Evolutionary conservation across 2,797 vertebrate genomes (phyloP).

Genomic region (Helostoma temminkii): DNA sequence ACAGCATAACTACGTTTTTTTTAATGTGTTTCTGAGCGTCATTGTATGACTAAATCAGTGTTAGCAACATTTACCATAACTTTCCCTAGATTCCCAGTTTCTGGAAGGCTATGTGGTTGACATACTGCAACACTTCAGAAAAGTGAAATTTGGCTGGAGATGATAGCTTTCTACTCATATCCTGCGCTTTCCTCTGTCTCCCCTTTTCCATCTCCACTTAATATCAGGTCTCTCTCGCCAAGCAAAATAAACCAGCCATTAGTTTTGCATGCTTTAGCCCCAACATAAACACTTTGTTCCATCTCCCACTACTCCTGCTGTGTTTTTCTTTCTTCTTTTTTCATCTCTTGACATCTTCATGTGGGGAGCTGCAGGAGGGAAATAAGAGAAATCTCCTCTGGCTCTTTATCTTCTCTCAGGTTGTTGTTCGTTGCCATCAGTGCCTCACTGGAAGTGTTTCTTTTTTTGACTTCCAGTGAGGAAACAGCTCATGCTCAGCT

Average conservation of each 20-base stretch:
- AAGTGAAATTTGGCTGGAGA: slow-evolving; percentile 63
- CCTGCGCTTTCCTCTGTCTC: slow-evolving; percentile 39
- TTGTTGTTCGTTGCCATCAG: slow-evolving; percentile 39
- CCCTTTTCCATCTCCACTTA: slow-evolving; percentile 38
- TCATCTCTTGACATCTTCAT: slow-evolving; percentile 60
- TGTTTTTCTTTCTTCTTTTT: slow-evolving; percentile 20
- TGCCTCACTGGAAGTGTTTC: slow-evolving; percentile 41
- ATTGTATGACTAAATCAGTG: slow-evolving; percentile 44
- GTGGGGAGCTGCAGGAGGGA: slow-evolving; percentile 50
- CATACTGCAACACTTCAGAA: slow-evolving; percentile 27
- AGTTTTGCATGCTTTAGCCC: slow-evolving; percentile 56
- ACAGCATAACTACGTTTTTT: slow-evolving; percentile 9
- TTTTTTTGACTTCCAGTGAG: too few species aligned
- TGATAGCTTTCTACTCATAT: slow-evolving; percentile 58
- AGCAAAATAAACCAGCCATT: slow-evolving; percentile 68
- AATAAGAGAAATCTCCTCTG: slow-evolving; percentile 42
- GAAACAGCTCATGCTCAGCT: slow-evolving; percentile 53
- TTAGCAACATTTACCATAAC: slow-evolving; percentile 60
- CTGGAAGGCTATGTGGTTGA: slow-evolving; percentile 10
- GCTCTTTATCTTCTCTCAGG: slow-evolving; percentile 33
- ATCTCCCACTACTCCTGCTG: slow-evolving; percentile 18
- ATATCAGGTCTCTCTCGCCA: slow-evolving; percentile 61
- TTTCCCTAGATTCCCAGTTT: not conserved
- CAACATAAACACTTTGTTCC: slow-evolving; percentile 66
- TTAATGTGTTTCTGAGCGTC: slow-evolving; percentile 33